Percentiles rank a stretch among this genome's conserved stretches.
Conservation (phyloP, 2,888 invertebrate genomes). For the Melinopterus prodromus region DNA sequence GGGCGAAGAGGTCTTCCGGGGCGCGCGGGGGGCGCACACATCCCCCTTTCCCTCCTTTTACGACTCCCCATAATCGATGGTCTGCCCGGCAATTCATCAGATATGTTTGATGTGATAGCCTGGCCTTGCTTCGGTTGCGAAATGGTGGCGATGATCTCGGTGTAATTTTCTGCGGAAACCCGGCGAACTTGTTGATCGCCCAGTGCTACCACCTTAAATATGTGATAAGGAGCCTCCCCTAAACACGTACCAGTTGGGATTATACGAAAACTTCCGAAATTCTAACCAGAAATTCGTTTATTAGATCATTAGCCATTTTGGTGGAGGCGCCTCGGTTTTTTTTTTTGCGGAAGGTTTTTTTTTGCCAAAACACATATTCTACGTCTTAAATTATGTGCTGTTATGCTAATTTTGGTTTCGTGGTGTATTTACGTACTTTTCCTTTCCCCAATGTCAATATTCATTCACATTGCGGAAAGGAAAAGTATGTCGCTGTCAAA, state of each 20-base stretch:
- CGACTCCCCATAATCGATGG: constrained; percentile 11
- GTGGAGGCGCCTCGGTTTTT: too few species aligned
- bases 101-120: constrained; percentile 18
- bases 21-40: constrained; percentile 10
- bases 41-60: neutral
- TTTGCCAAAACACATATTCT: too few species aligned
- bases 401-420: neutral
- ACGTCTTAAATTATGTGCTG: too few species aligned
- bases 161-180: constrained; percentile 9
- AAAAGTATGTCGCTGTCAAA: neutral
- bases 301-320: too few species aligned
- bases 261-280: neutral
- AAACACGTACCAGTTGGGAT: neutral
- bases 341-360: too few species aligned
- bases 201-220: neutral
- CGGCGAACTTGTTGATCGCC: constrained; percentile 18
- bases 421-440: neutral
- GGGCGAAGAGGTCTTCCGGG: neutral
- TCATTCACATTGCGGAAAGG: neutral
- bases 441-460: too few species aligned
- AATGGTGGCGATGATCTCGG: constrained; percentile 12
- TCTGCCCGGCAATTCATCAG: constrained; percentile 19
- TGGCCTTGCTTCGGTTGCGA: constrained; percentile 9
- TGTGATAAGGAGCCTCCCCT: neutral
- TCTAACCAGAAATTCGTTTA: too few species aligned